Percentiles rank a stretch among this genome's conserved stretches.
phyloP scores from a whole-genome alignment of 2,113 vertebrate species.

The Oostethus manadensis region DNA sequence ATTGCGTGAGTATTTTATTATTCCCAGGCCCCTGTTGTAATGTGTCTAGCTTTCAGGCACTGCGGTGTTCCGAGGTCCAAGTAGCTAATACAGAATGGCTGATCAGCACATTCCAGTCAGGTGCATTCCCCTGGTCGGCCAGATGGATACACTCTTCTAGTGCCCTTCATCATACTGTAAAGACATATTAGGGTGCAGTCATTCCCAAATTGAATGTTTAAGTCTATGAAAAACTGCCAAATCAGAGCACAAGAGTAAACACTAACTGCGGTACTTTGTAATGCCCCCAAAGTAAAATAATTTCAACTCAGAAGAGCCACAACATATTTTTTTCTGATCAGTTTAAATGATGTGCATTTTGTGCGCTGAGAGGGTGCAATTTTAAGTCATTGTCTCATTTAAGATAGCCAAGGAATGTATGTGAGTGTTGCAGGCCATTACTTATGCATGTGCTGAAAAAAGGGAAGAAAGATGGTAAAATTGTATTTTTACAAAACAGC shows the following conservation, averaged over 20 bases:
- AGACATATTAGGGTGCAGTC: conserved; percentile 23
- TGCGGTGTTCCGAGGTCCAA: conserved; percentile 6
- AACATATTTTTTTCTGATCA: not conserved
- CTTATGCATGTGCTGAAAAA: not conserved
- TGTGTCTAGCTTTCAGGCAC: conserved; percentile 25
- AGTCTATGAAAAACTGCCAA: conserved; percentile 9
- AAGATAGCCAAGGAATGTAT: not conserved
- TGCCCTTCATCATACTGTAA: conserved; percentile 31
- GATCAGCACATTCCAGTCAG: conserved; percentile 56
- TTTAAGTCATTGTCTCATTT: conserved; percentile 19
- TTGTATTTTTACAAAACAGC: not conserved
- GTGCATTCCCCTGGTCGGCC: conserved; percentile 27
- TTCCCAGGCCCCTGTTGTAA: conserved; percentile 27
- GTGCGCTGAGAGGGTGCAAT: conserved; percentile 25
- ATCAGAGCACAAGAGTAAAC: conserved; percentile 19
- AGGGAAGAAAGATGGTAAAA: conserved; percentile 15
- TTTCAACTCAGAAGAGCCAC: not conserved
- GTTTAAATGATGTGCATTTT: conserved; percentile 5
- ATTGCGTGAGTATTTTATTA: conserved; percentile 39
- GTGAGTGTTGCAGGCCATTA: conserved; percentile 10
- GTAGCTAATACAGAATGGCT: conserved; percentile 11
- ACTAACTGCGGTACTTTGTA: too few relatives aligned
- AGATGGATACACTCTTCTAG: conserved; percentile 32
- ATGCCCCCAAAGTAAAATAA: not conserved
- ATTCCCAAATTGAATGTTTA: conserved; percentile 22